Evolutionary conservation across 2,888 invertebrate species (phyloP).

Genomic region (Synanthedon myopaeformis): DNA sequence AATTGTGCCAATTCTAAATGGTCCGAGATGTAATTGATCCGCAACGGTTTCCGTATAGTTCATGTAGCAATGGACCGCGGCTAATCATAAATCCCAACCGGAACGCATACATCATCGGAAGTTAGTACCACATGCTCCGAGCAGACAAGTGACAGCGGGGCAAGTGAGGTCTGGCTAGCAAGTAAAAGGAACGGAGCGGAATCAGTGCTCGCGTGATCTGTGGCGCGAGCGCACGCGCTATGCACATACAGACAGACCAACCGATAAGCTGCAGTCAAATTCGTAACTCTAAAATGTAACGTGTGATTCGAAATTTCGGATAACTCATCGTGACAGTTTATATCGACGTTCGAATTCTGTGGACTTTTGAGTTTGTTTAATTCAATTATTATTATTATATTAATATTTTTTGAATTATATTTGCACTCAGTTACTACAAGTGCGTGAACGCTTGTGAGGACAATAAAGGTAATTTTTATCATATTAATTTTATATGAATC

Average conservation of each 20-base stretch:
- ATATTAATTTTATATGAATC: conserved; percentile 1
- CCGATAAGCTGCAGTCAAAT: conserved; percentile 16
- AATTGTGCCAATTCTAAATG: background rate
- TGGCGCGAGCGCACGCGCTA: conserved; percentile 36
- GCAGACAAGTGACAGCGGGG: conserved; percentile 27
- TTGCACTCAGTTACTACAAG: conserved; percentile 17
- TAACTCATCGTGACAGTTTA: conserved; percentile 3
- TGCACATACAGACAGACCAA: conserved; percentile 9
- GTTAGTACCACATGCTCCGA: conserved; percentile 20
- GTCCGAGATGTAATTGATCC: conserved; percentile 9
- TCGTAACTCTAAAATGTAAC: conserved; percentile 3
- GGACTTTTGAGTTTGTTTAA: conserved; percentile 18
- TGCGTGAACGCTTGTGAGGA: conserved; percentile 22
- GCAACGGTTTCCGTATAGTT: conserved; percentile 20
- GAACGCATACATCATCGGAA: conserved; percentile 56
- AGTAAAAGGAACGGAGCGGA: conserved; percentile 46
- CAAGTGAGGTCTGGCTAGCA: conserved; percentile 25
- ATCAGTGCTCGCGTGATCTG: conserved; percentile 54
- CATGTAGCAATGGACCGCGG: conserved; percentile 9
- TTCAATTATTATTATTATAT: conserved; percentile 12
- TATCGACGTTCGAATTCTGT: conserved; percentile 3
- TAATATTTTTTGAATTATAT: conserved; percentile 4
- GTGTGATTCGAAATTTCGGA: conserved; percentile 2
- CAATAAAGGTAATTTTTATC: conserved; percentile 27
- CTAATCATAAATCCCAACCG: conserved; percentile 35